Evolutionary conservation across 2,888 invertebrate genomes (phyloP), one percentile per base, ranked within the genome.

Genomic region (Drosophila planitibia): DNA sequence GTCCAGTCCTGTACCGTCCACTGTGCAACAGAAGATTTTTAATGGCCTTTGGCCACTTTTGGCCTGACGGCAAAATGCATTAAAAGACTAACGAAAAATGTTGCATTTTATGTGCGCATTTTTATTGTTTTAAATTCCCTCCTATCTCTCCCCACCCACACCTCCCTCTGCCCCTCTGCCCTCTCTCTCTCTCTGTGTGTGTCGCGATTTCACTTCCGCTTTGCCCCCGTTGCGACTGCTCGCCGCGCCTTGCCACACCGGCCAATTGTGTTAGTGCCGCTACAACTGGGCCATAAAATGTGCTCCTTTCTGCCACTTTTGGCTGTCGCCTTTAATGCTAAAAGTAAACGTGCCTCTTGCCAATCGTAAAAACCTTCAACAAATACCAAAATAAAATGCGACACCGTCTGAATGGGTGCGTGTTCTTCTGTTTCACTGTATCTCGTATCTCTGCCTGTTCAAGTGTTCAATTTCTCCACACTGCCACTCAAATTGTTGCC

Each of bases 41-140:
- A 86, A 83, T 83, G 82, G 74, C 70, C 74, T 44, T 66, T 71
- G 70, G 70, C 70, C 79, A 85, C 81, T 83, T 77, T 77, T 74
- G 67, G 65, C 70, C 76, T 70, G 66, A 74, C 60, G 74, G 68
- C 68, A 66, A 47, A 25, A 69, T 78, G 74, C 67, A 74, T 81
- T 83, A 70, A 79, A 79, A 64, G 61, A 66, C 74, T 74, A 71
- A 66, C 63, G 28, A 65, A 59, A 82, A 75, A 79, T 68, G 74
- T 87, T 74, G 75, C 72, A 76, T 88, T 88, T 85, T 83, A 83
- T 88, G 83, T 67, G 65, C 58, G 67, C 61, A 77, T 85, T 88
- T 84, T 88, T 88, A 85, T 85, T 85, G 81, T 83, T 88, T 83
- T 85, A 79, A 81, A 85, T 74, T 88, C 80, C 55, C 44, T 54